Conservation (phyloP, 2,888 invertebrate species). For the Drosophila anomelani region DNA sequence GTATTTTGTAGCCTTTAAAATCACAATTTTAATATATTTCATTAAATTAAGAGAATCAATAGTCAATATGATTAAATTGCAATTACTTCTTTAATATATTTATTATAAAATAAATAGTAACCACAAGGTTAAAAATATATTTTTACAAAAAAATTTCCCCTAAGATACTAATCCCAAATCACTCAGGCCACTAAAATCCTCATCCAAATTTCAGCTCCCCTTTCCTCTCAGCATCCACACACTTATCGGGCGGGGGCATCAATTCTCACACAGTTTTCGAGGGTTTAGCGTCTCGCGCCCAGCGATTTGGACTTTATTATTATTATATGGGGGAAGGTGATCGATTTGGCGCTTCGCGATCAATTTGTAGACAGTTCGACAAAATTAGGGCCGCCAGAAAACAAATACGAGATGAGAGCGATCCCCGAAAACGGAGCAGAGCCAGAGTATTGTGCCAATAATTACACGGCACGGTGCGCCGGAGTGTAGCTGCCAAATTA, state of each 20-base stretch:
- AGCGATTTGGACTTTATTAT: constrained; percentile 70
- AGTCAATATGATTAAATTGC: no score
- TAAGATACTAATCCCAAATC: background rate
- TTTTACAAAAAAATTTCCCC: background rate
- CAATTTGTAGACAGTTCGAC: constrained; percentile 82
- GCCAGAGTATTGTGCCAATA: constrained; percentile 75
- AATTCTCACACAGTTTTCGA: constrained; percentile 65
- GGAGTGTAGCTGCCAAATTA: constrained; percentile 83
- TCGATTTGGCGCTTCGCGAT: constrained; percentile 85
- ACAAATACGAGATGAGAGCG: constrained; percentile 64
- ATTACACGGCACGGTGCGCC: constrained; percentile 74
- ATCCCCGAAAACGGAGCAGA: constrained; percentile 33
- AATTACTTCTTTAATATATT: no score
- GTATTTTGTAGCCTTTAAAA: no score
- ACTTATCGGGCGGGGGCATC: constrained; percentile 55
- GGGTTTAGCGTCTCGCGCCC: constrained; percentile 48
- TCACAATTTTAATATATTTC: no score
- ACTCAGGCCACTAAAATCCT: constrained; percentile 3
- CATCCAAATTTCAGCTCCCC: constrained; percentile 34
- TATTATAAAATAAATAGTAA: no score
- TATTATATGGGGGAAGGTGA: constrained; percentile 83
- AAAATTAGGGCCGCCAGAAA: constrained; percentile 68
- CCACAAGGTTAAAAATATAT: no score
- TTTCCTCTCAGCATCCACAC: constrained; percentile 41
- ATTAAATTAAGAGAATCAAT: no score